Evolutionary conservation across 1,140 invertebrate genomes (phyloP), one percentile per base, ranked within the genome.

Genomic region (Camponotus floridanus): DNA sequence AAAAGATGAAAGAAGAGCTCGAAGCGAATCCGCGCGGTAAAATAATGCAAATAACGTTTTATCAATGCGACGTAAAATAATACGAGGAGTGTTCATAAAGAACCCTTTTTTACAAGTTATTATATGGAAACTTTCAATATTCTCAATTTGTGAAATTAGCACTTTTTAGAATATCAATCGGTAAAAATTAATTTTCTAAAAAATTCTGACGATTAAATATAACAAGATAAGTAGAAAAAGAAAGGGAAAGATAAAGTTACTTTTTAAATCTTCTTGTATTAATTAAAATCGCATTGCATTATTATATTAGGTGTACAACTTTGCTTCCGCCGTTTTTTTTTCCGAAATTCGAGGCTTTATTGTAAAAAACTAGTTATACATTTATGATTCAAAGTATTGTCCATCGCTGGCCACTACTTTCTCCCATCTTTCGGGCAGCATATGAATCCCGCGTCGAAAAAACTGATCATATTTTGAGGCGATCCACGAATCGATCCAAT

Each of bases 21-120:
- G 92, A 31, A 95, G 94, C 55, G 94, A 95, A 80, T 95, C 94
- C 0, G 92, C 94, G 1, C 88, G 93, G 68, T 94, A 93, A 85
- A 31, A 64, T 3, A 15, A 59, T 59, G 1, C 55, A 2, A 6
- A 31, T 76, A 76, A 39, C 42, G 6, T 13, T 15, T 76, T 8
- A 26, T 42, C 59, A 59, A 59, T 59, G 18, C 26, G 7, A 36
- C 36, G 68, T 31, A 55, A 51, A 71, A 51, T 51, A 71, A 73
- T 55, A 36, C 18, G 18, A 74, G 31, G 55, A 51, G 55, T 33
- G 1, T 74, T 57, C 15, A 51, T 51, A 36, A 42, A 21, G 51
- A 74, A 57, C 5, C 31, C 33, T 61, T 61, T 5, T 39, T 74
- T 36, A 39, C 13, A 70, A 51, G 8, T 21, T 31, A 42, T 31